Percentiles rank a stretch among this genome's conserved stretches.
Evolutionary conservation across 2,888 invertebrate genomes (phyloP).

Genomic region (Papilio elwesi): DNA sequence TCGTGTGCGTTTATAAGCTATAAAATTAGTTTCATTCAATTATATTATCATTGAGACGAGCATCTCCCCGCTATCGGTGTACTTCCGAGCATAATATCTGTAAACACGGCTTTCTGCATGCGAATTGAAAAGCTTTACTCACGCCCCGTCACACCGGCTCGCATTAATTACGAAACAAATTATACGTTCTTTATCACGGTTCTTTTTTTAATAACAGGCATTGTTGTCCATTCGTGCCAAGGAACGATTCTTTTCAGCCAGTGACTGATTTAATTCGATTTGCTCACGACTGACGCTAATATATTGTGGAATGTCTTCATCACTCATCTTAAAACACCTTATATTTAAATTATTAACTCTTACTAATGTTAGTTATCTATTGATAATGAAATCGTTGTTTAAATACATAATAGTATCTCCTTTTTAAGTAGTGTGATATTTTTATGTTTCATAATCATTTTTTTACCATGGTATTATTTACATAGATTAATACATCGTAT

Average conservation of each 20-base stretch:
- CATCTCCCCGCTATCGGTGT: conserved; percentile 68
- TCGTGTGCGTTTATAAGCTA: conserved; percentile 58
- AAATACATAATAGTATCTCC: background rate
- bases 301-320: conserved; percentile 68
- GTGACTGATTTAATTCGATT: conserved; percentile 80
- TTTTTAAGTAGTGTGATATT: background rate
- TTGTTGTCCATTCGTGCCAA: conserved; percentile 80
- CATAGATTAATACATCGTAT: too few relatives aligned
- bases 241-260: conserved; percentile 78
- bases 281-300: conserved; percentile 67
- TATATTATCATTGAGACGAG: conserved; percentile 62
- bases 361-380: conserved; percentile 21
- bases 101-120: conserved; percentile 68
- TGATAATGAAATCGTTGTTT: conserved; percentile 9
- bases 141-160: conserved; percentile 76
- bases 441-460: background rate
- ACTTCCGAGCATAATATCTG: conserved; percentile 67
- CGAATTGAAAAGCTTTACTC: conserved; percentile 76
- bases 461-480: background rate
- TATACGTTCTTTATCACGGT: conserved; percentile 79
- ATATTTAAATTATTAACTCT: conserved; percentile 30
- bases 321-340: conserved; percentile 52
- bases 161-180: conserved; percentile 78
- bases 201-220: conserved; percentile 80
- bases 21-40: conserved; percentile 77